Evolutionary conservation across 2,797 vertebrate species (phyloP).

Genomic region (Galago senegalensis): DNA sequence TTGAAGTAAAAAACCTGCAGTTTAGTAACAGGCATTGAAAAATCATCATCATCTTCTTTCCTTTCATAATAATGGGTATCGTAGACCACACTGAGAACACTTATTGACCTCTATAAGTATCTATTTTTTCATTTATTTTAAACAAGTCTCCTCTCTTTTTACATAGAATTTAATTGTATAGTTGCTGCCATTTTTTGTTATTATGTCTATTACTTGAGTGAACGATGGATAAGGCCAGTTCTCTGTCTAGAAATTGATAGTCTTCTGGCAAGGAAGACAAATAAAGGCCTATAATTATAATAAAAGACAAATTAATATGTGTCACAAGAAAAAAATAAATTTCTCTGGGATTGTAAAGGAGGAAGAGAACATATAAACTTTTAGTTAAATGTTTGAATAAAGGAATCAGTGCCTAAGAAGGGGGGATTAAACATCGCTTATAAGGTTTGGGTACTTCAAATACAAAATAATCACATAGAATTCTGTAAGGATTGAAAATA

Average conservation of each 20-base stretch:
- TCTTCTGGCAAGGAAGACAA: not conserved
- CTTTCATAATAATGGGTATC: not conserved
- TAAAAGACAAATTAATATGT: slow-evolving; percentile 35
- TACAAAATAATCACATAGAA: not conserved
- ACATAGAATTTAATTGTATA: not conserved
- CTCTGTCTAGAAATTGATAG: not conserved
- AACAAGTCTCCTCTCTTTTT: not conserved
- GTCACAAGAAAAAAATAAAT: not conserved
- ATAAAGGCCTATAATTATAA: not conserved
- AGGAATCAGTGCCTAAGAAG: not conserved
- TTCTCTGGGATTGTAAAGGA: not conserved
- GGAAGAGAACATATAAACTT: not conserved
- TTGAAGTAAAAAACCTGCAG: not conserved
- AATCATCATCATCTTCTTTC: not conserved
- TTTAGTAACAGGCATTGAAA: slow-evolving; percentile 18
- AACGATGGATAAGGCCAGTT: not conserved
- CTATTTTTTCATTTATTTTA: not conserved
- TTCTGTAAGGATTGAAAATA: not conserved
- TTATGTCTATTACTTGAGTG: not conserved
- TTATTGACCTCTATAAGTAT: slow-evolving; percentile 24
- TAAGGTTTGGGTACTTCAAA: not conserved
- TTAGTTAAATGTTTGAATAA: not conserved
- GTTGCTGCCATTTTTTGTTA: not conserved
- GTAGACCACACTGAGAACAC: not conserved
- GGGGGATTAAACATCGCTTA: not conserved